Conservation (phyloP, 2,113 vertebrate species). For the Brachionichthys hirsutus region DNA sequence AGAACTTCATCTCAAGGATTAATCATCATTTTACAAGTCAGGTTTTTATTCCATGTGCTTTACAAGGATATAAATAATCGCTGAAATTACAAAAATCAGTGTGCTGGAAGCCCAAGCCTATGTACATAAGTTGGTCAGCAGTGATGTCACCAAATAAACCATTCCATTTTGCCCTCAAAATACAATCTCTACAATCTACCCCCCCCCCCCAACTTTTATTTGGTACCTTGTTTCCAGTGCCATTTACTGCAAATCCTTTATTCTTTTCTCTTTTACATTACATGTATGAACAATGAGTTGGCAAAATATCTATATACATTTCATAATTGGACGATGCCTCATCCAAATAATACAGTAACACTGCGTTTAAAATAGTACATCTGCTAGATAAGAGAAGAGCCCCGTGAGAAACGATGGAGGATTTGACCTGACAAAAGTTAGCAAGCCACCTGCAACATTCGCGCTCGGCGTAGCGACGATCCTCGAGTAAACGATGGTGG, state of each 20-base stretch:
- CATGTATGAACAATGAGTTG: constrained; percentile 96
- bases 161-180: constrained; percentile 74
- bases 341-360: constrained; percentile 94
- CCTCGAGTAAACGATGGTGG: constrained; percentile 74
- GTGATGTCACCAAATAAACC: constrained; percentile 82
- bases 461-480: constrained; percentile 57
- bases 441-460: constrained; percentile 79
- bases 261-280: constrained; percentile 82
- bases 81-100: constrained; percentile 97
- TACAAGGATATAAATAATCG: constrained; percentile 99
- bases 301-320: constrained; percentile 97
- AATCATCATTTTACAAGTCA: constrained; percentile 86
- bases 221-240: constrained; percentile 89
- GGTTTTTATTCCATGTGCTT: constrained; percentile 98
- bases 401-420: constrained; percentile 84
- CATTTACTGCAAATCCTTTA: constrained; percentile 75
- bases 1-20: constrained; percentile 32
- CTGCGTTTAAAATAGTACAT: constrained; percentile 91
- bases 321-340: constrained; percentile 81
- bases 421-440: constrained; percentile 85
- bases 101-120: constrained; percentile 99
- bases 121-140: constrained; percentile 91
- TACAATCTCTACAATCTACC: constrained; percentile 79
- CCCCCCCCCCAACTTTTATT: constrained; percentile 57
- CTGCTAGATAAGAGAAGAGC: constrained; percentile 87